Evolutionary conservation across 2,888 invertebrate species (phyloP).

Genomic region (Abscondita cerata): DNA sequence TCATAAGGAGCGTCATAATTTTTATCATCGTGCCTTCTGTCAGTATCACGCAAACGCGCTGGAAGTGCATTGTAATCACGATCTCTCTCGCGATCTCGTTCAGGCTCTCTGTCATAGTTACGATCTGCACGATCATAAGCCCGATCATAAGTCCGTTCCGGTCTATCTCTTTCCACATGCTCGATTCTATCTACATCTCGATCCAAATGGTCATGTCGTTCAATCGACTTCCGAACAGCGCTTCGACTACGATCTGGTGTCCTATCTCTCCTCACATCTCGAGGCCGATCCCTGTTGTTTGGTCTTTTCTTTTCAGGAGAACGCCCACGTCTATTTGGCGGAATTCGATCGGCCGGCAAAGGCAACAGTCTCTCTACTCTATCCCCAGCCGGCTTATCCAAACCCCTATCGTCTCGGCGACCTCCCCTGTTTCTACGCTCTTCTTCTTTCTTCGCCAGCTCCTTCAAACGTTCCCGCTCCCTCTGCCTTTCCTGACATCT

Average conservation of each 20-base stretch:
- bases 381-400: slow-evolving; percentile 66
- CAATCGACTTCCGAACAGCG: slow-evolving; percentile 43
- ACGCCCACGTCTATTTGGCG: slow-evolving; percentile 60
- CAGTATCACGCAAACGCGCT: slow-evolving; percentile 48
- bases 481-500: slow-evolving; percentile 70
- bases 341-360: slow-evolving; percentile 68
- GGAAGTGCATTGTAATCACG: slow-evolving; percentile 50
- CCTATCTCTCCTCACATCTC: slow-evolving; percentile 56
- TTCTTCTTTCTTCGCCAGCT: slow-evolving; percentile 61
- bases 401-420: slow-evolving; percentile 64
- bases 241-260: slow-evolving; percentile 43
- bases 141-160: slow-evolving; percentile 43
- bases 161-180: slow-evolving; percentile 28
- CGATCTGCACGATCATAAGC: slow-evolving; percentile 49
- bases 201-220: slow-evolving; percentile 46
- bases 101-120: slow-evolving; percentile 53
- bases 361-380: slow-evolving; percentile 68
- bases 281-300: slow-evolving; percentile 61
- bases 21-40: slow-evolving; percentile 53
- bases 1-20: slow-evolving; percentile 58
- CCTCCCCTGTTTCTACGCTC: slow-evolving; percentile 63
- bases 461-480: slow-evolving; percentile 62
- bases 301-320: slow-evolving; percentile 59
- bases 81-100: slow-evolving; percentile 50
- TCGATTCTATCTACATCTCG: slow-evolving; percentile 27